Evolutionary conservation across 2,888 invertebrate genomes (phyloP), one percentile per base, ranked within the genome.

Genomic region (Trichacis sp.): DNA sequence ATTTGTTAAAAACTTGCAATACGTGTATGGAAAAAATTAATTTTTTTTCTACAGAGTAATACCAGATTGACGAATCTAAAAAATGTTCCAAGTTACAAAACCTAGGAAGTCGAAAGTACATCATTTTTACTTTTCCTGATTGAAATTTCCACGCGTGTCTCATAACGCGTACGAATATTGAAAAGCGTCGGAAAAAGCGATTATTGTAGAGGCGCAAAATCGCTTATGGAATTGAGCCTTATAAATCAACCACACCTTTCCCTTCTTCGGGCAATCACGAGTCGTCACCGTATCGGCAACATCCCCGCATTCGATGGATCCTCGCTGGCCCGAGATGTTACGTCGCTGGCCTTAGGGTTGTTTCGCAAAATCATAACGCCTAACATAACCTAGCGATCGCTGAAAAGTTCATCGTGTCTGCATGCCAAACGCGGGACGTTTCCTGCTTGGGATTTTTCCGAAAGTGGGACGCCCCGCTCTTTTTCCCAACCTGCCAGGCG

Each of bases 251-350:
- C 84, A 83, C 84, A 83, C 83, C 84, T 84, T 84, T 84, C 84
- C 83, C 84, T 83, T 84, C 84, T 84, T 82, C 78, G 78, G 84
- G 84, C 84, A 84, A 83, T 84, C 84, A 84, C 84, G 84, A 83
- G 78, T 82, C 81, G 83, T 84, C 82, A 81, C 79, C 79, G 78
- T 81, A 81, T 82, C 81, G 78, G 80, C 82, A 79, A 81, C 82
- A 82, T 82, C 81, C 81, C 78, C 66, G 72, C 69, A 58, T 60
- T 45, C 65, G 47, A 47, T 42, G 66, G n/a, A 59, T 17, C 42
- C 67, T 53, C 57, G 57, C 67, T 65, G 51, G 49, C 54, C 51
- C 46, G 30, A 47, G 50, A 51, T 63, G 73, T 69, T 71, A 72
- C 68, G 69, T 70, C 64, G 68, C 47, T 53, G 61, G 72, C 73